These are phyloP conservation scores for Ricordea florida DNA, from an alignment of 92 coral and sea anemone species.

Conservation along the genomic window DNA sequence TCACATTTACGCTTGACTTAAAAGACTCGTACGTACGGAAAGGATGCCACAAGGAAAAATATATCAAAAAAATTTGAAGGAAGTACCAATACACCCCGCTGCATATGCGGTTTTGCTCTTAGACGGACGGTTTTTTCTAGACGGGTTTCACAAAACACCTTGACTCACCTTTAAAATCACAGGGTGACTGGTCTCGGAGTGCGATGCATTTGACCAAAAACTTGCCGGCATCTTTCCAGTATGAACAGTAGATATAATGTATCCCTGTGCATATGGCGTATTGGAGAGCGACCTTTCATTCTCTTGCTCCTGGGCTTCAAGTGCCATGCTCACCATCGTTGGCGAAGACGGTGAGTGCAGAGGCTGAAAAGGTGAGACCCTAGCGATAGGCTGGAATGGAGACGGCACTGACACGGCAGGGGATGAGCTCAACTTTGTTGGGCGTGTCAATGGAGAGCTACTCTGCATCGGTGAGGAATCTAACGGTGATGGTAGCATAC, in stretches of 20 bases:
- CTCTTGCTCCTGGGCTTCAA: slow-evolving; percentile 32
- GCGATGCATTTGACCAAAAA: slow-evolving; percentile 74
- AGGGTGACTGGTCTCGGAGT: slow-evolving; percentile 71
- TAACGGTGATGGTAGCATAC: slow-evolving; percentile 67
- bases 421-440: slow-evolving; percentile 54
- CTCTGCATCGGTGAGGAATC: slow-evolving; percentile 71
- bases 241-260: slow-evolving; percentile 75
- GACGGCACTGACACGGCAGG: slow-evolving; percentile 73
- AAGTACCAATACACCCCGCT: background rate
- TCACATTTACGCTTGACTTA: background rate
- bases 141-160: background rate
- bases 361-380: slow-evolving; percentile 86
- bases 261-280: slow-evolving; percentile 77
- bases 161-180: slow-evolving; percentile 70
- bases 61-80: background rate
- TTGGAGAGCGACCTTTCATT: background rate
- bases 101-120: no score
- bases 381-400: slow-evolving; percentile 88
- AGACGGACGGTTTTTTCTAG: no score
- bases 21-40: slow-evolving; percentile 35
- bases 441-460: slow-evolving; percentile 63
- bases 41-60: slow-evolving; percentile 28
- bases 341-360: slow-evolving; percentile 75
- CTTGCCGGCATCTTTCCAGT: slow-evolving; percentile 74
- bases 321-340: slow-evolving; percentile 48